Evolutionary conservation across 2,797 vertebrate genomes (phyloP).

Genomic region (Falco berigora): DNA sequence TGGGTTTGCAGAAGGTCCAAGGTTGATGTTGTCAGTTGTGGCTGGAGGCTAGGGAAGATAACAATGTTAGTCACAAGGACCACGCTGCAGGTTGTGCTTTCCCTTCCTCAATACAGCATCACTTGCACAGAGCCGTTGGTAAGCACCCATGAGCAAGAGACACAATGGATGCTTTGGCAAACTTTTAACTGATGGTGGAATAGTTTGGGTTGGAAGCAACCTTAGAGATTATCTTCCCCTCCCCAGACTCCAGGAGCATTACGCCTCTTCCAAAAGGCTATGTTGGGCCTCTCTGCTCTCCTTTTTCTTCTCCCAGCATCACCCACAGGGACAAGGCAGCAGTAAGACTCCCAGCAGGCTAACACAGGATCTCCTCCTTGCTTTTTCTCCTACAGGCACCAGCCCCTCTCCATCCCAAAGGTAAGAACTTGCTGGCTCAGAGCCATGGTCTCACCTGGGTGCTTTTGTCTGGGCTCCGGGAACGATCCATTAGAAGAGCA

Average conservation of each 20-base stretch:
- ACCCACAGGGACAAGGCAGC: background rate
- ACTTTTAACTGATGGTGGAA: background rate
- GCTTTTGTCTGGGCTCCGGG: conserved; percentile 43
- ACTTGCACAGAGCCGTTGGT: background rate
- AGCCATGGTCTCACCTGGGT: conserved; percentile 41
- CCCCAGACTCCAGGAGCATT: background rate
- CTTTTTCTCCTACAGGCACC: background rate
- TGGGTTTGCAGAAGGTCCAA: conserved; percentile 94
- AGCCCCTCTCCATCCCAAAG: background rate
- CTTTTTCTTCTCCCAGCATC: background rate
- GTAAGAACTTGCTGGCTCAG: background rate
- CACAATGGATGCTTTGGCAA: background rate
- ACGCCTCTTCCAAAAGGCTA: background rate
- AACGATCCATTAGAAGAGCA: conserved; percentile 62
- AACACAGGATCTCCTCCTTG: background rate
- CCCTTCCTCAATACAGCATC: background rate
- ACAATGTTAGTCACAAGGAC: background rate
- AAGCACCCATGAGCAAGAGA: background rate
- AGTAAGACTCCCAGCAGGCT: background rate
- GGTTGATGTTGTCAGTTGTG: conserved; percentile 83
- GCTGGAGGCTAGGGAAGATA: conserved; percentile 65
- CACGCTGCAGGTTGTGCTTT: background rate
- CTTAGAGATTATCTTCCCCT: background rate
- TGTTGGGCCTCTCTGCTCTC: background rate
- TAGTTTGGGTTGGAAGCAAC: too few relatives aligned